Base-by-base conservation (phyloP, 1,140 invertebrate species). In the Sitophilus oryzae region DNA sequence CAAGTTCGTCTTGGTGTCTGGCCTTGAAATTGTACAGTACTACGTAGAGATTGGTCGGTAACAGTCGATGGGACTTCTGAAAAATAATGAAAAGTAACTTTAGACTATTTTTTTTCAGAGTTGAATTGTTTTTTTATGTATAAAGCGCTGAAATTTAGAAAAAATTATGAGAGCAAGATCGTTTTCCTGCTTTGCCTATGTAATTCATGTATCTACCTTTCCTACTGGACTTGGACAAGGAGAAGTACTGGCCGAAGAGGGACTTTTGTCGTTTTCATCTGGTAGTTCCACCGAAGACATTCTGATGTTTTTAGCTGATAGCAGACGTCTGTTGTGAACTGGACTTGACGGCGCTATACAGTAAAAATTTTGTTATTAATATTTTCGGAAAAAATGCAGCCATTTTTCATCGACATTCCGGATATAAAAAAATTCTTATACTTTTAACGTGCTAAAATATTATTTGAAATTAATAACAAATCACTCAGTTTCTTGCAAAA, bases 21-120 rank as follows among this genome's bases (percentile, higher is more conserved):
- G 91, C 89, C 68, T 91, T 90, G 73, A 96, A 97, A 72, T 96
- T 94, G 76, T 96, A 97, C 10, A 97, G 77, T 19, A 94, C 91
- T 30, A 96, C 93, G 73, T 95, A 96, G 10, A 95, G 77, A 69
- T 95, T 94, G 15, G 91, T 93, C 5, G 91, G 89, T 46, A 93
- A 76, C 25, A 94, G 76, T 19, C 88, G 79, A 73, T 91, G 86
- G 25, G 86, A 83, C 74, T 91, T 91, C 85, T 90, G 76, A 14
- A 40, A 40, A 40, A 6, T 40, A 20, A 20, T 20, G 38, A 8
- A 40, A 40, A 8, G n/a, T 40, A n/a, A n/a, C n/a, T n/a, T n/a
- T n/a, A n/a, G n/a, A n/a, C n/a, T n/a, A n/a, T n/a, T n/a, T n/a
- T n/a, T n/a, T n/a, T n/a, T n/a, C n/a, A n/a, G n/a, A n/a, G n/a